Evolutionary conservation across 2,888 invertebrate species (phyloP).

Genomic region (Lepidochrysops patricia): DNA sequence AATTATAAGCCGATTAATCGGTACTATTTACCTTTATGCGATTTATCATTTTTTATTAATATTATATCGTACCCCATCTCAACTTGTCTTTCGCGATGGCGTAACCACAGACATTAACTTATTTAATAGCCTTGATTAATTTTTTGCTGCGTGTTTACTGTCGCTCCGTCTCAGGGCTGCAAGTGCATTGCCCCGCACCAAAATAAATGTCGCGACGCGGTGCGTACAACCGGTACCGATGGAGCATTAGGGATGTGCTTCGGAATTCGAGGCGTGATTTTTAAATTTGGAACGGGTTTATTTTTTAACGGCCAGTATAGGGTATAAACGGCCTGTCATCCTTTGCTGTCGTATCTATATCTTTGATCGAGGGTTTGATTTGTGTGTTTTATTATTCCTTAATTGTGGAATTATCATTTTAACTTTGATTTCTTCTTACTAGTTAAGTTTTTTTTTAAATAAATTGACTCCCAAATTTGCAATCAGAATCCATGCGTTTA

Average conservation of each 20-base stretch:
- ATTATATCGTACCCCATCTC: too few relatives aligned
- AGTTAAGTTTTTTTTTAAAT: too few relatives aligned
- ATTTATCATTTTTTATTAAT: too few relatives aligned
- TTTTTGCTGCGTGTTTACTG: constrained; percentile 54
- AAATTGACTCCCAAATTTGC: too few relatives aligned
- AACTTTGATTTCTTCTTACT: too few relatives aligned
- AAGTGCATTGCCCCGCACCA: constrained; percentile 72
- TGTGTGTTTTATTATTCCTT: neutral
- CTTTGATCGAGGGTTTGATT: neutral
- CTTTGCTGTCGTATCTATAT: neutral
- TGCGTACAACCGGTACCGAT: constrained; percentile 68
- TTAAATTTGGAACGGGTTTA: constrained; percentile 6
- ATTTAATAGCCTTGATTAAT: constrained; percentile 43
- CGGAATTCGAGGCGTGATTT: constrained; percentile 11
- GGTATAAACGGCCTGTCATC: constrained; percentile 9
- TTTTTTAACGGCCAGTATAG: neutral
- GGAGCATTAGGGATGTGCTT: constrained; percentile 29
- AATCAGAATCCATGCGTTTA: too few relatives aligned
- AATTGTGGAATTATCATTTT: neutral
- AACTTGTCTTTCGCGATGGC: constrained; percentile 20
- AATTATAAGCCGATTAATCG: too few relatives aligned
- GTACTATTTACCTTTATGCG: too few relatives aligned
- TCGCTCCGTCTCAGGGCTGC: constrained; percentile 61
- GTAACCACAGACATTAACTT: constrained; percentile 34
- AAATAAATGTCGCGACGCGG: constrained; percentile 71